Conservation (phyloP, 1,140 invertebrate species). For the Sarcophaga bullata region DNA sequence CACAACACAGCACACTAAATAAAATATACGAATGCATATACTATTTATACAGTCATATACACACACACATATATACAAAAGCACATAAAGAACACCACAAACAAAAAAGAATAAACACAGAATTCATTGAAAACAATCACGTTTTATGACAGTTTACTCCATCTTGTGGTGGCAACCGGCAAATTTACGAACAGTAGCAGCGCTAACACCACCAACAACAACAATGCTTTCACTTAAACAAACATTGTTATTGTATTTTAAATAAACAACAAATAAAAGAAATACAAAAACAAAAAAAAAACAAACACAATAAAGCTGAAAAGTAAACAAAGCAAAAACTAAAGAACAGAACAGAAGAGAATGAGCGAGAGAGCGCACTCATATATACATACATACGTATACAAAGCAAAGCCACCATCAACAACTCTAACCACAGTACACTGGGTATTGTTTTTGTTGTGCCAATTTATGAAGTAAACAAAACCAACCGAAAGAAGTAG, state of each 20-base stretch:
- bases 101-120: background rate
- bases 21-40: too few relatives aligned
- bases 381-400: background rate
- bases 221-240: background rate
- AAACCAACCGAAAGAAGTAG: background rate
- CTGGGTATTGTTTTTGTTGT: conserved; percentile 39
- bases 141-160: conserved; percentile 41
- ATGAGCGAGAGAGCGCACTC: background rate
- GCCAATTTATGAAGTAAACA: conserved; percentile 41
- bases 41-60: background rate
- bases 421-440: conserved; percentile 23
- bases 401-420: conserved; percentile 21
- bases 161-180: conserved; percentile 27
- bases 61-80: background rate
- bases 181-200: background rate
- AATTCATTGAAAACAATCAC: conserved; percentile 33
- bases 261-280: background rate
- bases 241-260: background rate
- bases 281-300: background rate
- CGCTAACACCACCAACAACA: background rate
- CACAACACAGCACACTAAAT: too few relatives aligned
- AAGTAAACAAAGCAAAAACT: conserved; percentile 1
- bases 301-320: too few relatives aligned
- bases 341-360: too few relatives aligned
- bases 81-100: background rate